A percentile compares a stretch with the other conserved stretches of the same genome.
Conservation (phyloP, 2,797 vertebrate species). For the Agapornis canus region DNA sequence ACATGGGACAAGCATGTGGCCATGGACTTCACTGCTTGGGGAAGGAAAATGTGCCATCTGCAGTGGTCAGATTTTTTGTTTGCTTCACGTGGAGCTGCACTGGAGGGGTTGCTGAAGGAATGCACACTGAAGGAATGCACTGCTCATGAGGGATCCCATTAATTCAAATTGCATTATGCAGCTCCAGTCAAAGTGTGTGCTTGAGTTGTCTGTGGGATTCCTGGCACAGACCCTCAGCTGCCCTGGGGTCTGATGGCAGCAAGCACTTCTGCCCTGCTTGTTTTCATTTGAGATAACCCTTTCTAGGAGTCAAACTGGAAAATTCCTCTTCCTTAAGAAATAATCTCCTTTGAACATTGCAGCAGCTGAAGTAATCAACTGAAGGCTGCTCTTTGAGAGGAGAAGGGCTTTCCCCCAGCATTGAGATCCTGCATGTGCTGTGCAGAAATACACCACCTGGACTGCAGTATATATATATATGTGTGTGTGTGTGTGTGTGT, state of each 20-base stretch:
- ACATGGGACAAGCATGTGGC: background rate
- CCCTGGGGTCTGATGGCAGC: background rate
- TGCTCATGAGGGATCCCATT: rapidly evolving
- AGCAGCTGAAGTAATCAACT: background rate
- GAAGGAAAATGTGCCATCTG: background rate
- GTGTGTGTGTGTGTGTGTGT: too few species aligned
- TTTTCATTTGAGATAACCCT: background rate
- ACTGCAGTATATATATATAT: background rate
- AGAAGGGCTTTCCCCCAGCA: background rate
- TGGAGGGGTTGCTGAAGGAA: background rate
- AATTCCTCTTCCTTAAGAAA: background rate
- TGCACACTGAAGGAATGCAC: too few species aligned
- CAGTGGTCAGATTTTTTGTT: background rate
- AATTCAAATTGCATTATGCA: background rate
- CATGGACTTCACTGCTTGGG: background rate
- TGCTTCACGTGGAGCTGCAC: background rate
- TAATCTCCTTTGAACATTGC: background rate
- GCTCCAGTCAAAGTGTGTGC: rapidly evolving
- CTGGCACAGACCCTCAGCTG: background rate
- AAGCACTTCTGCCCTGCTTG: background rate
- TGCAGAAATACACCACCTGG: background rate
- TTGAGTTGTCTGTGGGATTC: rapidly evolving
- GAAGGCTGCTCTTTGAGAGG: background rate
- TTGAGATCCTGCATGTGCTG: background rate
- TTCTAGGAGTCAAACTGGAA: background rate